Percentiles rank a stretch among this genome's conserved stretches.
Conservation (phyloP, 2,888 invertebrate species). For the Shargacucullia verbasci region DNA sequence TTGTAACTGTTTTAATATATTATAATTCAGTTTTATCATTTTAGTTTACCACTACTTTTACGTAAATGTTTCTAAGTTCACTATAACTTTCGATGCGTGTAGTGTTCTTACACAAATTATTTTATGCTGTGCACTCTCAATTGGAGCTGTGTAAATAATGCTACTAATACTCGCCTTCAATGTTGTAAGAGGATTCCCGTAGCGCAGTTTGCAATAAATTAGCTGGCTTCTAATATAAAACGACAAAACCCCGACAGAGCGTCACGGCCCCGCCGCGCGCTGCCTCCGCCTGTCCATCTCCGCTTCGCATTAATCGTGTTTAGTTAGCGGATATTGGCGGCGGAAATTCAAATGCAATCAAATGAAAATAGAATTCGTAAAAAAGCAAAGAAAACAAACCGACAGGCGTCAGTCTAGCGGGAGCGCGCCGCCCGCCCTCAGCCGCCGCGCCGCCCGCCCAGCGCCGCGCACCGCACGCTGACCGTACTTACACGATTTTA, state of each 20-base stretch:
- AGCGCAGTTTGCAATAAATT: slow-evolving; percentile 88
- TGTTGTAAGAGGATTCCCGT: slow-evolving; percentile 78
- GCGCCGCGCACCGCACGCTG: slow-evolving; percentile 72
- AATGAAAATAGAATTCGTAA: slow-evolving; percentile 89
- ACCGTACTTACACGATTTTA: slow-evolving; percentile 89
- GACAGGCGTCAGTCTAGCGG: slow-evolving; percentile 89
- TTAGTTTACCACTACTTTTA: too few species aligned
- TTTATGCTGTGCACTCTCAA: slow-evolving; percentile 35
- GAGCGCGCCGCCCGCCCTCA: slow-evolving; percentile 70
- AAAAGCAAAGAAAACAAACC: slow-evolving; percentile 88
- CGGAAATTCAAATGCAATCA: slow-evolving; percentile 89
- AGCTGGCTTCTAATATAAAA: slow-evolving; percentile 88
- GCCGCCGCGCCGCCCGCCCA: slow-evolving; percentile 65
- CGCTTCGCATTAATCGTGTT: slow-evolving; percentile 89
- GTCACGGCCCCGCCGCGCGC: slow-evolving; percentile 67
- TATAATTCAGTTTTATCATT: too few species aligned
- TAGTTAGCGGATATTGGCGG: slow-evolving; percentile 89
- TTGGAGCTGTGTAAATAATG: slow-evolving; percentile 63
- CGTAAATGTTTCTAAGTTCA: too few species aligned
- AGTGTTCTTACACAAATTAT: slow-evolving; percentile 12
- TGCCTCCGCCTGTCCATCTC: slow-evolving; percentile 84
- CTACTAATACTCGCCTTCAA: slow-evolving; percentile 65
- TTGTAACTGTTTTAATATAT: too few species aligned
- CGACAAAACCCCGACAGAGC: slow-evolving; percentile 84
- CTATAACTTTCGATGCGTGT: too few species aligned